Base-by-base conservation (phyloP, 1,140 invertebrate species). In the Pseudoatta argentina region DNA sequence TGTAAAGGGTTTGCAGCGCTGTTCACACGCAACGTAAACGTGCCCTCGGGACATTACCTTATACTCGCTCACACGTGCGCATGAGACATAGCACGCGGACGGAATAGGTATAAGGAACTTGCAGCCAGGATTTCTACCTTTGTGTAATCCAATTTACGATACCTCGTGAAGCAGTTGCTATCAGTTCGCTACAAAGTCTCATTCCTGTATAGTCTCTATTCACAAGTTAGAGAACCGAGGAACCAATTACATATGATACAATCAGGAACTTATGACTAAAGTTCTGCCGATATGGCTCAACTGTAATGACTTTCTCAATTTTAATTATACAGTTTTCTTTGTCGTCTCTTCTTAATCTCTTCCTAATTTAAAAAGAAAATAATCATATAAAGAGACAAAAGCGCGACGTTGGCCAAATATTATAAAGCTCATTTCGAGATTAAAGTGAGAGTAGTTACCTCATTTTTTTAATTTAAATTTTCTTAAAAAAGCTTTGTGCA, bases 61-160 rank as follows among this genome's bases (percentile, higher is more conserved):
- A 67, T 78, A n/a, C 76, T 78, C 34, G 44, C 10, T 6, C 21
- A 48, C 59, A 64, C 27, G 12, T 39, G 61, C 18, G 12, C 44
- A 53, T n/a, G 44, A 34, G 44, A 79, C 24, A 30, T 16, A 18
- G 44, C 6, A 64, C 44, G 44, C 7, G 14, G 44, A 53, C 44
- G 14, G 61, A 79, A 67, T 79, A 67, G 61, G 48, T 51, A 53
- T 48, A 34, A 51, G 39, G 39, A 53, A 51, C 59, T 78, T 30
- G 61, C 27, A 3, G 30, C 64, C 27, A 34, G 27, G 44, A 53
- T 79, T 79, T 79, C 77, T 51, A 79, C n/a, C 30, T 55, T 67
- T 21, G 63, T 55, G 48, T 69, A 69, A 81, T 55, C 77, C 51
- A 81, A 81, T 81, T 69, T 51, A 81, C n/a, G 21, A 69, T 77